phyloP scores from a whole-genome alignment of 1,140 invertebrate genomes.

The Drosophila subpulchrella region DNA sequence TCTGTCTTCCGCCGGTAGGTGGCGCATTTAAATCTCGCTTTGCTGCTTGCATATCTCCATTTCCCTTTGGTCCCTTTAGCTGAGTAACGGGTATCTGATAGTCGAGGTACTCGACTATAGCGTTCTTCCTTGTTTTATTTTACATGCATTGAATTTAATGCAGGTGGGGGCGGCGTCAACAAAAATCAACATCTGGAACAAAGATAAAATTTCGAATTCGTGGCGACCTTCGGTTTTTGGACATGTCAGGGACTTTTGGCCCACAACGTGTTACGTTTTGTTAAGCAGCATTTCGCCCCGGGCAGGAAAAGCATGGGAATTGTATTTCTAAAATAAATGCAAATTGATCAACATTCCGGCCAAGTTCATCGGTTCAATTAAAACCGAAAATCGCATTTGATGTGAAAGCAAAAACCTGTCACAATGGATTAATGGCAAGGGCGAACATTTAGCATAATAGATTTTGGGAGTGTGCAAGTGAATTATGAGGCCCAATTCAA shows the following conservation, averaged over 20 bases:
- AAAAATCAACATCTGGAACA: conserved; percentile 45
- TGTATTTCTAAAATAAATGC: conserved; percentile 50
- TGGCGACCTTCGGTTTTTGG: conserved; percentile 28
- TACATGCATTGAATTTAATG: conserved; percentile 62
- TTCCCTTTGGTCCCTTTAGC: no score
- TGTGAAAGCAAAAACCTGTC: background rate
- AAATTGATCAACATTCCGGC: conserved; percentile 36
- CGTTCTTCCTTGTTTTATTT: no score
- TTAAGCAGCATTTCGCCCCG: conserved; percentile 30
- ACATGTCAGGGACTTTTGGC: conserved; percentile 28
- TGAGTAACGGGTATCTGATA: no score
- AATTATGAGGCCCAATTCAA: conserved; percentile 37
- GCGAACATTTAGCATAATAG: conserved; percentile 29
- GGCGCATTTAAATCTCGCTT: no score
- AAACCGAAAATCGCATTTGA: conserved; percentile 37
- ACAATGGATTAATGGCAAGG: conserved; percentile 24
- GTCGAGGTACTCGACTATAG: no score
- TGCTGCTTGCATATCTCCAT: no score
- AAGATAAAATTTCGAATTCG: conserved; percentile 37
- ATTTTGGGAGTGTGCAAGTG: conserved; percentile 23
- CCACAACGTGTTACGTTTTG: conserved; percentile 41
- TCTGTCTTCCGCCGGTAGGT: no score
- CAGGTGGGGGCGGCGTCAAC: conserved; percentile 6
- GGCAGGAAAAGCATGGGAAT: conserved; percentile 36
- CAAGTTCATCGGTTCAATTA: conserved; percentile 45